A percentile compares a stretch with the other conserved stretches of the same genome.
These are phyloP conservation scores for Clitarchus hookeri DNA, from an alignment of 2,888 invertebrate genomes.

Conservation along the genomic window DNA sequence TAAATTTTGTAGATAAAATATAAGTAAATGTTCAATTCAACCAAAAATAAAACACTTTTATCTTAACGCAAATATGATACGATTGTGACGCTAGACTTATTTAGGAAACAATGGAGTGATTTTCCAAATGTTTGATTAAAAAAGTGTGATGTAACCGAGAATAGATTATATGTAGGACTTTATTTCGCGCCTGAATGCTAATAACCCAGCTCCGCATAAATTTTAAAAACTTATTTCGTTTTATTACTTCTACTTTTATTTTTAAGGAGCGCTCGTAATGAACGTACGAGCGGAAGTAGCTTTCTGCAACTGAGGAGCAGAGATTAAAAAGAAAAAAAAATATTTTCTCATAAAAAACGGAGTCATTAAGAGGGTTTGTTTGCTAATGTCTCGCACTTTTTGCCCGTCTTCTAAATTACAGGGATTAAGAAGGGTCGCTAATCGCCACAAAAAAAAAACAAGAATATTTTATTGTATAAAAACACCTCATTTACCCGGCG, in stretches of 20 bases:
- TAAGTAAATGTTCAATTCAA: no score
- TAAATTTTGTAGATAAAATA: no score
- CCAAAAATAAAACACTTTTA: no score
- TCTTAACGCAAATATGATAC: no score
- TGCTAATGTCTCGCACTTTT: not conserved
- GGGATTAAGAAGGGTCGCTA: not conserved
- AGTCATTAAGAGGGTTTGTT: conserved; percentile 8
- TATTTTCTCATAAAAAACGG: not conserved
- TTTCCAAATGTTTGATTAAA: no score
- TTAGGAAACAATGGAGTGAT: no score
- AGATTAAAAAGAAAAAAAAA: not conserved
- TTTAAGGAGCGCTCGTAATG: not conserved
- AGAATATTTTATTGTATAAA: not conserved
- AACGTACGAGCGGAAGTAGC: not conserved
- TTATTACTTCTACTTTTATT: not conserved
- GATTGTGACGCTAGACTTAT: no score
- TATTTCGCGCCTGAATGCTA: no score
- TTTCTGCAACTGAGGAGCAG: not conserved
- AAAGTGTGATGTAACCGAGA: no score
- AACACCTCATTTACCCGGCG: not conserved
- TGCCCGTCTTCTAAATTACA: not conserved
- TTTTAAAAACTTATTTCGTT: not conserved
- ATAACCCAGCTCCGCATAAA: not conserved
- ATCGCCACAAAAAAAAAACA: not conserved
- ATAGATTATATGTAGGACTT: no score